These are phyloP conservation scores for Ischnura elegans DNA, from an alignment of 2,888 invertebrate genomes.

Conservation along the genomic window DNA sequence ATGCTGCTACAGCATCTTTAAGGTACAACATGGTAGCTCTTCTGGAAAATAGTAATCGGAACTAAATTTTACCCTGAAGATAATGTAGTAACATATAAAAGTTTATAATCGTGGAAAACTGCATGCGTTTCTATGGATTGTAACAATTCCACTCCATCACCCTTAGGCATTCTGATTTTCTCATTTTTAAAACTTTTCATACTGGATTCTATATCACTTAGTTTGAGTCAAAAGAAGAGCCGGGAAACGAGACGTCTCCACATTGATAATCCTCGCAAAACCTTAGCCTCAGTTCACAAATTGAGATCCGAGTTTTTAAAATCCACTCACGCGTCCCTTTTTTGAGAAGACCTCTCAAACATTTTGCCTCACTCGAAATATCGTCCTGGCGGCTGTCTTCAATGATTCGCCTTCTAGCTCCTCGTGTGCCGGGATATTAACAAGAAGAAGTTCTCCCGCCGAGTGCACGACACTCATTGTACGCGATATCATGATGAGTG, in stretches of 20 bases:
- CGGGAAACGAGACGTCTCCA: background rate
- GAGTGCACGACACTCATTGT: background rate
- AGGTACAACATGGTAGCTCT: too few species aligned
- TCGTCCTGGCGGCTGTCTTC: background rate
- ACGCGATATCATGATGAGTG: too few species aligned
- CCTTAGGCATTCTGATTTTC: too few species aligned
- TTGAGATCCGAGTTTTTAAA: background rate
- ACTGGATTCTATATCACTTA: too few species aligned
- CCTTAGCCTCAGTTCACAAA: background rate
- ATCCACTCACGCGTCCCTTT: background rate
- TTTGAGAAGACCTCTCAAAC: background rate
- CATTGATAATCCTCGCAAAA: background rate
- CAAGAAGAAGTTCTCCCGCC: background rate
- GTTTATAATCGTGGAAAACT: too few species aligned
- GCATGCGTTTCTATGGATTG: too few species aligned
- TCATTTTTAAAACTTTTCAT: too few species aligned
- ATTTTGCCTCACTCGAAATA: background rate
- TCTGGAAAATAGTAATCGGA: too few species aligned
- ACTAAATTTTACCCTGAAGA: too few species aligned
- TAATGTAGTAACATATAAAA: too few species aligned
- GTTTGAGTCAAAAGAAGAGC: background rate
- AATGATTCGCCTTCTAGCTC: background rate
- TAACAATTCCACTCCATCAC: too few species aligned
- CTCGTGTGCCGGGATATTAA: background rate
- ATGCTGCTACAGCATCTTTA: too few species aligned